These are phyloP conservation scores for Tringa solitaria DNA, from an alignment of 2,113 vertebrate species.

Conservation along the genomic window DNA sequence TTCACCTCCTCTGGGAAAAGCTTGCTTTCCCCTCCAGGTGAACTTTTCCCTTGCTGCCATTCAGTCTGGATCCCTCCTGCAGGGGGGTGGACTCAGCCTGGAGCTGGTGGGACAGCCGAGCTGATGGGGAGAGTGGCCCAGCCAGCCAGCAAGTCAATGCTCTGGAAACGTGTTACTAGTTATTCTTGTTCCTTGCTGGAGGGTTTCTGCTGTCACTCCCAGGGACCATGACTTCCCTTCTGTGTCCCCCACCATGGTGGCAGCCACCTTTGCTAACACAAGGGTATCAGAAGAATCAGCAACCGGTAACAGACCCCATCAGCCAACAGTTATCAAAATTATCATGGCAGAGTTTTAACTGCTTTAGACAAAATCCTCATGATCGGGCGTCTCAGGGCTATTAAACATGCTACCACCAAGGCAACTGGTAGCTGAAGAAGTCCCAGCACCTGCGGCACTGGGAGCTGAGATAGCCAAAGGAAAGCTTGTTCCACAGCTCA, in stretches of 20 bases:
- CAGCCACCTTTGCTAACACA: background rate
- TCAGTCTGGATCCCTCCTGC: background rate
- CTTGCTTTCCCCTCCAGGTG: background rate
- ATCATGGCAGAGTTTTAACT: background rate
- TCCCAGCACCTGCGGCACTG: background rate
- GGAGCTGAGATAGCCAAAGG: background rate
- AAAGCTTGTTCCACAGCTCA: background rate
- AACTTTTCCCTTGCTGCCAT: background rate
- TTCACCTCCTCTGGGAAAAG: background rate
- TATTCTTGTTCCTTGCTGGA: background rate
- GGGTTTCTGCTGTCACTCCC: background rate
- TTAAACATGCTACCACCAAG: background rate
- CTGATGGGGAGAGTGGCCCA: background rate
- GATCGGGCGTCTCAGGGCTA: background rate
- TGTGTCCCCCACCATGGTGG: rapidly evolving
- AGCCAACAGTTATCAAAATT: background rate
- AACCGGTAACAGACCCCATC: background rate
- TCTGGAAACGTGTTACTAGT: constrained; percentile 7
- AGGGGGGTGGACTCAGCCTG: background rate
- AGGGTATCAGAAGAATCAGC: background rate
- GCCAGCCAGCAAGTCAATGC: background rate
- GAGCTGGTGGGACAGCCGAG: background rate
- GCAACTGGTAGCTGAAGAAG: background rate
- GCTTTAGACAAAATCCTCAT: background rate
- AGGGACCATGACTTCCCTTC: rapidly evolving